Evolutionary conservation across 2,797 vertebrate species (phyloP).

Genomic region (Sebastes umbrosus): DNA sequence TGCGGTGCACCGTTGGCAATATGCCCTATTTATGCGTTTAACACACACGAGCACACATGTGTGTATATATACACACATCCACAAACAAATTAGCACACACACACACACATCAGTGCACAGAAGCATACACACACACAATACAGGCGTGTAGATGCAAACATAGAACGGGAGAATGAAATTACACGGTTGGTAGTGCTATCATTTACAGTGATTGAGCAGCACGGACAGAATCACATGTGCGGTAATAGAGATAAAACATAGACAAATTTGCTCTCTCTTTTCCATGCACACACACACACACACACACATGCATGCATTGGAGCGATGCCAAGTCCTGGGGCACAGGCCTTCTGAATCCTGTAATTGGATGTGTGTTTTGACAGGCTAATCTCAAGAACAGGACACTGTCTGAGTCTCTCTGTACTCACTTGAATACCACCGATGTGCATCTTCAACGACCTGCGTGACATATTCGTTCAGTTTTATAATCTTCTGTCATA

Average conservation of each 20-base stretch:
- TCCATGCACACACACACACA: not conserved
- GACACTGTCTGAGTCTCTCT: constrained; percentile 45
- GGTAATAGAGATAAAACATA: constrained; percentile 68
- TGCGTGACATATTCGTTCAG: constrained; percentile 30
- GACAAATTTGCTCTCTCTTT: not conserved
- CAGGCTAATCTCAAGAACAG: constrained; percentile 65
- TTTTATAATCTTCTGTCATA: constrained; percentile 38
- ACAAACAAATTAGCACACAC: not conserved
- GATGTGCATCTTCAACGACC: constrained; percentile 54
- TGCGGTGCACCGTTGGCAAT: constrained; percentile 68
- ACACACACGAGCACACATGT: constrained; percentile 9
- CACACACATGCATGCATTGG: constrained; percentile 1
- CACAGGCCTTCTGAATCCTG: constrained; percentile 62
- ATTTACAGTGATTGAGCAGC: constrained; percentile 54
- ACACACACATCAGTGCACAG: not conserved
- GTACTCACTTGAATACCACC: constrained; percentile 25
- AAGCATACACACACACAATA: not conserved
- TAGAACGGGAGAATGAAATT: constrained; percentile 39
- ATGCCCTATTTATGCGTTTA: constrained; percentile 65
- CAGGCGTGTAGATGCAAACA: not conserved
- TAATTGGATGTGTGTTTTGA: constrained; percentile 77
- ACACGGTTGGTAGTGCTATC: constrained; percentile 55
- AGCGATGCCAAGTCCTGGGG: constrained; percentile 51
- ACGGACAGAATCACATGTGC: constrained; percentile 54
- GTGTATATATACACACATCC: not conserved